Percentiles rank a stretch among this genome's conserved stretches.
Evolutionary conservation across 2,888 invertebrate species (phyloP).

Genomic region (Andrena chrysosceles): DNA sequence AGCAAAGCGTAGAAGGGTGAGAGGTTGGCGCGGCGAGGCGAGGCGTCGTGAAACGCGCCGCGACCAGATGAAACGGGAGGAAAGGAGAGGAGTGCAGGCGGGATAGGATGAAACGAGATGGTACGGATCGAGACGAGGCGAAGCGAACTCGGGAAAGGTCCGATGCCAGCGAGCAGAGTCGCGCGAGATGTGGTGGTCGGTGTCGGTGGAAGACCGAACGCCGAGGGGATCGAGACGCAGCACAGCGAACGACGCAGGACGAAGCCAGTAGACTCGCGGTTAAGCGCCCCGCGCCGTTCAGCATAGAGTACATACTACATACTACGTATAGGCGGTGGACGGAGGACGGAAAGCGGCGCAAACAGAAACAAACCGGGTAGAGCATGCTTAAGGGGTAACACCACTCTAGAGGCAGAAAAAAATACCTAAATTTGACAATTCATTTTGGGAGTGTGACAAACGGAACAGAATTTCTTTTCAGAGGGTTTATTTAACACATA

Average conservation of each 20-base stretch:
- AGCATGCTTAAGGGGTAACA: too few species aligned
- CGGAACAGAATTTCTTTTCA: too few species aligned
- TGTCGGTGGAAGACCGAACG: background rate
- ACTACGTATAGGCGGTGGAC: too few species aligned
- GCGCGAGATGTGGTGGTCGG: background rate
- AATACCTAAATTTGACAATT: too few species aligned
- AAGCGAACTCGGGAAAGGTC: constrained; percentile 4
- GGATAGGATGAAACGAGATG: background rate
- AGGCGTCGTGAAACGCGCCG: background rate
- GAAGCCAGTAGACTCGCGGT: constrained; percentile 16
- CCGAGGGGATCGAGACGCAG: background rate
- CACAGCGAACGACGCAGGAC: constrained; percentile 3
- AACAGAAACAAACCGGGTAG: too few species aligned
- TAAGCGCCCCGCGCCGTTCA: background rate
- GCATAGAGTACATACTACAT: constrained; percentile 8
- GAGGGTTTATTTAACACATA: too few species aligned
- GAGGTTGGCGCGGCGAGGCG: background rate
- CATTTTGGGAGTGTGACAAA: too few species aligned
- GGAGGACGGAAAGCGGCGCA: too few species aligned
- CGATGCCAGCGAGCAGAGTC: constrained; percentile 1
- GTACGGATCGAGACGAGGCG: background rate
- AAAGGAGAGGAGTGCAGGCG: background rate
- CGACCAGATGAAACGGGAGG: background rate
- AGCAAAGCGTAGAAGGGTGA: background rate
- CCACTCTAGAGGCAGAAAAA: too few species aligned